These are phyloP conservation scores for Polyergus mexicanus DNA, from an alignment of 1,140 invertebrate species.

Conservation along the genomic window DNA sequence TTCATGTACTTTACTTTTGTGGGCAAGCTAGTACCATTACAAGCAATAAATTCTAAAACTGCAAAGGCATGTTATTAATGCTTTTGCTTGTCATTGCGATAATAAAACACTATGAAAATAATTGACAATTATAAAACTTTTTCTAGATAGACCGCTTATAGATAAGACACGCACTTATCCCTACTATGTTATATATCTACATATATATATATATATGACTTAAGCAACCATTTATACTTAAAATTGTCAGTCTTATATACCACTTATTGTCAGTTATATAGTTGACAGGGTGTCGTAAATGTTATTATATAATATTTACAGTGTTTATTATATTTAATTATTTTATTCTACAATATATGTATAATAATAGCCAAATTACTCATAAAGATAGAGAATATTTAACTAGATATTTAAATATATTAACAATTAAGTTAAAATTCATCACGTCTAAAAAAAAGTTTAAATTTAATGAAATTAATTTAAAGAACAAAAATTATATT, in stretches of 20 bases:
- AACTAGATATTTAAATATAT: no score
- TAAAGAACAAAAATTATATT: background rate
- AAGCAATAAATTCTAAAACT: no score
- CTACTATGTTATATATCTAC: background rate
- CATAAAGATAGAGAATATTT: background rate
- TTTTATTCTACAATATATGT: background rate
- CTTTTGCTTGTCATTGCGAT: conserved; percentile 1
- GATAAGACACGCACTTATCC: background rate
- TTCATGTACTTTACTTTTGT: no score
- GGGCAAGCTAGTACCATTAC: no score
- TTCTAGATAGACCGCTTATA: background rate
- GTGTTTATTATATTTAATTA: background rate
- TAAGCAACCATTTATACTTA: background rate
- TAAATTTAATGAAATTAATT: background rate
- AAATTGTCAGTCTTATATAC: background rate
- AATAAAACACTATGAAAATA: background rate
- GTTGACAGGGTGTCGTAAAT: background rate
- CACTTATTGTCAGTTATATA: background rate
- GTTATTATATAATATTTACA: background rate
- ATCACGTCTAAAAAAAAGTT: background rate
- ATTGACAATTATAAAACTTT: background rate
- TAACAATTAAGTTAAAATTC: no score
- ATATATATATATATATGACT: background rate
- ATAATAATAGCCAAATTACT: background rate
- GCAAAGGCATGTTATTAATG: background rate